phyloP scores from a whole-genome alignment of 1,140 invertebrate species.

The Caenorhabditis brenneri region DNA sequence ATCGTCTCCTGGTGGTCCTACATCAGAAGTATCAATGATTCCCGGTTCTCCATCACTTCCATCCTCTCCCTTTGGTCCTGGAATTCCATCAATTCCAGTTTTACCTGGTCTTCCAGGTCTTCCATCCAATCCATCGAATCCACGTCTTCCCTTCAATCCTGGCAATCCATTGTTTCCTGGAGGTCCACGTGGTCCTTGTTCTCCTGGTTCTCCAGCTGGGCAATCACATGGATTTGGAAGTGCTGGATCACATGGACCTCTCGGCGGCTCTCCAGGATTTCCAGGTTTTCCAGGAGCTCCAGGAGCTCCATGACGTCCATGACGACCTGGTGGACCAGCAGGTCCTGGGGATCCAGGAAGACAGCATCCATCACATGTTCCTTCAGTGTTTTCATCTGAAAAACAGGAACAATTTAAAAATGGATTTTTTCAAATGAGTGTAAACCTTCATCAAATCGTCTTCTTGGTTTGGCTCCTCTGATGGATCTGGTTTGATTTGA shows the following conservation, averaged over 20 bases:
- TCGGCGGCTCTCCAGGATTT: slow-evolving; percentile 45
- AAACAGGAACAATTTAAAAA: not conserved
- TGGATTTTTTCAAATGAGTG: not conserved
- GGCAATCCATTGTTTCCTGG: slow-evolving; percentile 48
- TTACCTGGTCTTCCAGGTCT: slow-evolving; percentile 39
- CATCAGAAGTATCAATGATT: slow-evolving; percentile 21
- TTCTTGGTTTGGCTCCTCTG: not conserved
- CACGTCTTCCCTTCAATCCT: slow-evolving; percentile 46
- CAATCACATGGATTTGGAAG: slow-evolving; percentile 51
- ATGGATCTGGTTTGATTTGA: not conserved
- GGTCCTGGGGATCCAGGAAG: slow-evolving; percentile 49
- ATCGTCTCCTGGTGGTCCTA: slow-evolving; percentile 46
- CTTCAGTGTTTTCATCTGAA: not conserved
- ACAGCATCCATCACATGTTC: slow-evolving; percentile 52
- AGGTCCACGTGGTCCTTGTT: slow-evolving; percentile 53
- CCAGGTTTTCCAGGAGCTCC: slow-evolving; percentile 52
- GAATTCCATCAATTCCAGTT: slow-evolving; percentile 40
- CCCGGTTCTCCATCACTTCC: slow-evolving; percentile 46
- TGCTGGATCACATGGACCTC: slow-evolving; percentile 46
- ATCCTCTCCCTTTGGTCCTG: slow-evolving; percentile 45
- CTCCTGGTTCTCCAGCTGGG: slow-evolving; percentile 51
- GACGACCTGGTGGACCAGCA: slow-evolving; percentile 34
- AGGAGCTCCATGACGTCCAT: slow-evolving; percentile 40
- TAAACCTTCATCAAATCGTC: slow-evolving; percentile 17
- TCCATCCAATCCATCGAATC: slow-evolving; percentile 31